Percentiles rank a stretch among this genome's conserved stretches.
These are phyloP conservation scores for Hydrophis major DNA, from an alignment of 2,797 vertebrate genomes.

Conservation along the genomic window DNA sequence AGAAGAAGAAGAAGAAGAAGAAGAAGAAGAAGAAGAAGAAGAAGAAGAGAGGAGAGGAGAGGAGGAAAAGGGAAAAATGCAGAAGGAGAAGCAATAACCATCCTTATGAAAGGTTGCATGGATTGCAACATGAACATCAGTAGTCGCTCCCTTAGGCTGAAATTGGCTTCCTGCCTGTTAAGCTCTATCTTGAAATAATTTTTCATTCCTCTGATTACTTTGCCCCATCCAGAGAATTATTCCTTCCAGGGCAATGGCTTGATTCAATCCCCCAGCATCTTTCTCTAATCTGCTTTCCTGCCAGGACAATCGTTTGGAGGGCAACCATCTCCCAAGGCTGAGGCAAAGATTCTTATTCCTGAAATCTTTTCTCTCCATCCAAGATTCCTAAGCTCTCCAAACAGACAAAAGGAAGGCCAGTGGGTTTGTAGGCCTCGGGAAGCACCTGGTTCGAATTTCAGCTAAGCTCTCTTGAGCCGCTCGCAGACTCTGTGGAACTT, in stretches of 20 bases:
- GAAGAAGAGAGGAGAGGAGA: accelerated
- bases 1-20: too few relatives aligned
- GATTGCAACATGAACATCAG: neutral
- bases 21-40: too few relatives aligned
- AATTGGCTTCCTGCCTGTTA: neutral
- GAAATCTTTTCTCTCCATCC: constrained; percentile 56
- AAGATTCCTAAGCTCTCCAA: constrained; percentile 69
- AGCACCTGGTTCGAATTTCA: constrained; percentile 77
- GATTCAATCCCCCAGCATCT: neutral
- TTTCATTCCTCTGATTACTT: neutral
- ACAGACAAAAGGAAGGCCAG: constrained; percentile 72
- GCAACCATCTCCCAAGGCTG: neutral
- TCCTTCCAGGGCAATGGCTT: neutral
- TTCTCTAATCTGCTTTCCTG: neutral
- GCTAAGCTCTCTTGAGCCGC: constrained; percentile 66
- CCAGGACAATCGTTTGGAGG: constrained; percentile 53
- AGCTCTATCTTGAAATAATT: neutral
- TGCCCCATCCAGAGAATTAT: neutral
- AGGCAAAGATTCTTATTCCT: constrained; percentile 53
- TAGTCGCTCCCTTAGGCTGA: neutral
- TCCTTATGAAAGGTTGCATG: neutral
- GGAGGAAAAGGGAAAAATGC: neutral
- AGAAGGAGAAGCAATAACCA: neutral
- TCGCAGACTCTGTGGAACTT: constrained; percentile 60
- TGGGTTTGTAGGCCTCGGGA: constrained; percentile 60